These are phyloP conservation scores for Danionella cerebrum DNA, from an alignment of 2,113 vertebrate species.

Conservation along the genomic window DNA sequence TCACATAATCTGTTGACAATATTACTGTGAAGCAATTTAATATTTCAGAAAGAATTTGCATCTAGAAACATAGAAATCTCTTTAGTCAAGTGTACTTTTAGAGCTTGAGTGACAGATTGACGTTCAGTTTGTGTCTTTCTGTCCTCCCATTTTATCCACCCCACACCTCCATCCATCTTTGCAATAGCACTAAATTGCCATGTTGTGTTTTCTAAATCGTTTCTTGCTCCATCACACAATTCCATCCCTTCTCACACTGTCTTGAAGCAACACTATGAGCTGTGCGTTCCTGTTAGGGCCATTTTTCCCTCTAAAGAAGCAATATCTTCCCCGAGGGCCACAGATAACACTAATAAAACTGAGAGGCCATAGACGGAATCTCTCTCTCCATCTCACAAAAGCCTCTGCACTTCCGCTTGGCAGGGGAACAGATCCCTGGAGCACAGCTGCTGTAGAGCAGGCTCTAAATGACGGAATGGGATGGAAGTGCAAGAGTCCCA, in stretches of 20 bases:
- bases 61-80: too few relatives aligned
- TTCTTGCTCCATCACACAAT: not conserved
- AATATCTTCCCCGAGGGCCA: conserved; percentile 13
- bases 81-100: too few relatives aligned
- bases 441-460: conserved; percentile 3
- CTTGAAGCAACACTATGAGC: not conserved
- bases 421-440: conserved; percentile 18
- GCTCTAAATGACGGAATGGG: not conserved
- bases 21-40: too few relatives aligned
- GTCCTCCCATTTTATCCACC: not conserved
- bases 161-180: conserved; percentile 1
- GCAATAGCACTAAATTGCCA: not conserved
- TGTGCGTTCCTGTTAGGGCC: not conserved
- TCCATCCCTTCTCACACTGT: not conserved
- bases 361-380: conserved; percentile 8
- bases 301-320: not conserved
- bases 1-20: too few relatives aligned
- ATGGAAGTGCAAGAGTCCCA: conserved; percentile 14
- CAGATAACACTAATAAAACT: conserved; percentile 25
- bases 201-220: conserved; percentile 1
- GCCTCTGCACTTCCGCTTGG: conserved; percentile 14
- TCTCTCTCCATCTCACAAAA: conserved; percentile 13
- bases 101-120: not conserved
- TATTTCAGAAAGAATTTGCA: too few relatives aligned
- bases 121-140: not conserved